phyloP scores from a whole-genome alignment of 2,113 vertebrate genomes.

The Variabilichromis moorii region DNA sequence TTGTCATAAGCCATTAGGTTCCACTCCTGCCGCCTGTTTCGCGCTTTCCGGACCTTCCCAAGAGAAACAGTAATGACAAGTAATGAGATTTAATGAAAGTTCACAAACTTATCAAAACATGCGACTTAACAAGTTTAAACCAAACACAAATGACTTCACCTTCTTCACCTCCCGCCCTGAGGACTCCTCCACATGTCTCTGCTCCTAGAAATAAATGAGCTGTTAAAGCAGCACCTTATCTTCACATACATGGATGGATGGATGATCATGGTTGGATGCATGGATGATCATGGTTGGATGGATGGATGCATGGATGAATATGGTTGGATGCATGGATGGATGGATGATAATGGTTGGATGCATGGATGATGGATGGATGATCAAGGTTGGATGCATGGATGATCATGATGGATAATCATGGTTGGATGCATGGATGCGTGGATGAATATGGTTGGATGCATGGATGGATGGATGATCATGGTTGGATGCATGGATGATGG shows the following conservation, averaged over 20 bases:
- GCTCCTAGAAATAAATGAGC: conserved; percentile 65
- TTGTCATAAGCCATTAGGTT: conserved; percentile 91
- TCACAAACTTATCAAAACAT: not conserved
- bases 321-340: not conserved
- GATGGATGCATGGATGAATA: fast-evolving
- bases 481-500: fast-evolving
- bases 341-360: fast-evolving
- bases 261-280: not conserved
- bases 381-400: fast-evolving
- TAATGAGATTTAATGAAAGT: not conserved
- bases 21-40: conserved; percentile 86
- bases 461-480: fast-evolving
- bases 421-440: fast-evolving
- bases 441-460: fast-evolving
- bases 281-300: fast-evolving
- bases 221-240: not conserved
- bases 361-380: fast-evolving
- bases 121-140: not conserved
- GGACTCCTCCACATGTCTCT: conserved; percentile 79
- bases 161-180: conserved; percentile 87
- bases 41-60: conserved; percentile 76
- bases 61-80: not conserved
- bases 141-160: not conserved
- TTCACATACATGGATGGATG: not conserved
- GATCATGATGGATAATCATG: fast-evolving